A percentile compares a stretch with the other conserved stretches of the same genome.
phyloP scores from a whole-genome alignment of 2,113 vertebrate genomes.

The Manacus vitellinus region DNA sequence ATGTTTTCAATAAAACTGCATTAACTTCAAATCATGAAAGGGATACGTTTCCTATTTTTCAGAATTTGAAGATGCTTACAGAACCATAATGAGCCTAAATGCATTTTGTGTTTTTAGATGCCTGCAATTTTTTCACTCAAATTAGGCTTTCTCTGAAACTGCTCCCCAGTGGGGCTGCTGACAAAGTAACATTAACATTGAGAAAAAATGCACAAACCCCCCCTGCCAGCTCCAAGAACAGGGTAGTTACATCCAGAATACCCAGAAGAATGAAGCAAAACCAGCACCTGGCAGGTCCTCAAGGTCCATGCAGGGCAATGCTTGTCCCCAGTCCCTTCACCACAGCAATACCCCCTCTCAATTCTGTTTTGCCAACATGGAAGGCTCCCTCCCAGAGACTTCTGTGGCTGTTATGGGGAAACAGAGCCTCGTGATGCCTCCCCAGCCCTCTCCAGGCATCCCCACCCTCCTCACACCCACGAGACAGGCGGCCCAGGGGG shows the following conservation, averaged over 20 bases:
- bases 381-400: not conserved
- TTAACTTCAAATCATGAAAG: not conserved
- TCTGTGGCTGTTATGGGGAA: fast-evolving
- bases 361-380: not conserved
- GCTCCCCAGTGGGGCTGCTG: not conserved
- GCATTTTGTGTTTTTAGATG: not conserved
- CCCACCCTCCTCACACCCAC: fast-evolving
- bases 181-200: not conserved
- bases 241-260: not conserved
- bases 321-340: not conserved
- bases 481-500: fast-evolving
- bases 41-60: not conserved
- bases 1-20: not conserved
- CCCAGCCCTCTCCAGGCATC: not conserved
- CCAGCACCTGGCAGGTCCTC: not conserved
- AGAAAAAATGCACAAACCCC: not conserved
- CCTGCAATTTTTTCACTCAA: conserved; percentile 21
- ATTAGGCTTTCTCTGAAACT: not conserved
- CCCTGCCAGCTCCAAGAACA: not conserved
- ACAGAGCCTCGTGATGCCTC: not conserved
- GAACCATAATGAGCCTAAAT: not conserved
- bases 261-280: not conserved
- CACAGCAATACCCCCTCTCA: not conserved
- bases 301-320: fast-evolving
- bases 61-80: not conserved